A percentile compares a stretch with the other conserved stretches of the same genome.
These are phyloP conservation scores for Dryomyza anilis DNA, from an alignment of 2,888 invertebrate genomes.

Conservation along the genomic window DNA sequence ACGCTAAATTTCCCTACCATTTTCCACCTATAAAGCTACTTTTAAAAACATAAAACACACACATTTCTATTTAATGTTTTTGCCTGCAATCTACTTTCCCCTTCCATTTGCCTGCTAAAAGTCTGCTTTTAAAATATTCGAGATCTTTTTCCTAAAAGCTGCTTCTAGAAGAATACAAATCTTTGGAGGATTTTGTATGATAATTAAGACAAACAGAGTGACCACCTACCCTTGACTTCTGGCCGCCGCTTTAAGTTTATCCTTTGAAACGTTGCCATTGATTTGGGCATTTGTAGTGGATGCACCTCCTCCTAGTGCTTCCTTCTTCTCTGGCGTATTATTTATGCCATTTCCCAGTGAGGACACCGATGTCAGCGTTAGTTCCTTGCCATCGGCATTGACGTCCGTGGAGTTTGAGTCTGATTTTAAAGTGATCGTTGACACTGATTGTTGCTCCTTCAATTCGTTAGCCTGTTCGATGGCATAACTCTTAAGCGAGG, in stretches of 20 bases:
- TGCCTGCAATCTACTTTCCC: too few species aligned
- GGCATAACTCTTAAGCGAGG: constrained; percentile 56
- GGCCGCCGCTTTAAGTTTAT: constrained; percentile 43
- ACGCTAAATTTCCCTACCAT: too few species aligned
- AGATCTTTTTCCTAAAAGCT: too few species aligned
- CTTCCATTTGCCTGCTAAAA: too few species aligned
- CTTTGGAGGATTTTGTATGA: too few species aligned
- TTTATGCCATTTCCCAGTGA: background rate
- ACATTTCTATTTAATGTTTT: background rate
- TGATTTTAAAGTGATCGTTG: constrained; percentile 37
- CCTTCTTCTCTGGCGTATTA: constrained; percentile 12
- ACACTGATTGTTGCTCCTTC: constrained; percentile 46
- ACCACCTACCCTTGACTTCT: constrained; percentile 59
- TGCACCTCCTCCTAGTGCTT: constrained; percentile 29
- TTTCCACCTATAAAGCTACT: too few species aligned
- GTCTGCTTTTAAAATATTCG: too few species aligned
- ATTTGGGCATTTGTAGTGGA: constrained; percentile 42
- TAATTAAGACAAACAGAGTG: constrained; percentile 30
- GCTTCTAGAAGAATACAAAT: too few species aligned
- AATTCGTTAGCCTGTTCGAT: constrained; percentile 55
- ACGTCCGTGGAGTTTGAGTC: constrained; percentile 33
- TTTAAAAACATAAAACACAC: too few species aligned
- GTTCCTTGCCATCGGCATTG: constrained; percentile 16
- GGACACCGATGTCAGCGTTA: background rate
- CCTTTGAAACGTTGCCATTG: constrained; percentile 49